Evolutionary conservation across 2,797 vertebrate species (phyloP).

Genomic region (Selene dorsalis): DNA sequence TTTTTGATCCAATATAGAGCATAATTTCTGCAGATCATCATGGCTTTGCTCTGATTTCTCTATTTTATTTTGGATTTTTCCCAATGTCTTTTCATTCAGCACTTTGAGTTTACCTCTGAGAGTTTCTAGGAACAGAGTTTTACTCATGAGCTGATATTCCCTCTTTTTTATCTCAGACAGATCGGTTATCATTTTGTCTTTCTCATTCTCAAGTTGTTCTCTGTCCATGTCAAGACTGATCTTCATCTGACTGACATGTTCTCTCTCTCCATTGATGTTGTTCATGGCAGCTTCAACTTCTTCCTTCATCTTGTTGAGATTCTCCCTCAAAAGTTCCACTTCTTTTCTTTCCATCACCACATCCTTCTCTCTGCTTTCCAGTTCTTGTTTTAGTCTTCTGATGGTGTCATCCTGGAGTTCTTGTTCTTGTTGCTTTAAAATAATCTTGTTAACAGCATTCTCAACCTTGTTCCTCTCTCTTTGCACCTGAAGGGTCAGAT

Average conservation of each 20-base stretch:
- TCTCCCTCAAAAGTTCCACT: not conserved
- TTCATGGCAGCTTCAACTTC: conserved; percentile 4
- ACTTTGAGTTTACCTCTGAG: not conserved
- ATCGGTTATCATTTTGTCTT: not conserved
- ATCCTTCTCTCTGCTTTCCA: not conserved
- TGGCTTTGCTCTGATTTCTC: not conserved
- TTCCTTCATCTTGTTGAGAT: not conserved
- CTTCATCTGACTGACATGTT: not conserved
- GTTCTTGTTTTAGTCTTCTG: not conserved
- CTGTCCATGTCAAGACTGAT: not conserved
- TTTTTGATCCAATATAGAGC: not conserved
- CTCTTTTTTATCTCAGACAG: not conserved
- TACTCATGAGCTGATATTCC: conserved; percentile 3
- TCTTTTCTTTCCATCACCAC: not conserved
- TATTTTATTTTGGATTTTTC: conserved; percentile 11
- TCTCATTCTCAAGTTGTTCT: not conserved
- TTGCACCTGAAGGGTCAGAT: not conserved
- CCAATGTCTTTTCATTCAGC: not conserved
- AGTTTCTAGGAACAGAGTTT: not conserved
- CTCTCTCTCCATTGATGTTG: not conserved
- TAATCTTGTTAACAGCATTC: not conserved
- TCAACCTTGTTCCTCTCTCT: not conserved
- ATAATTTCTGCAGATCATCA: not conserved
- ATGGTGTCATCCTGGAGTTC: not conserved
- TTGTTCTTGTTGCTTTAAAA: not conserved